phyloP scores from a whole-genome alignment of 1,140 invertebrate genomes.

The Vollenhovia emeryi region DNA sequence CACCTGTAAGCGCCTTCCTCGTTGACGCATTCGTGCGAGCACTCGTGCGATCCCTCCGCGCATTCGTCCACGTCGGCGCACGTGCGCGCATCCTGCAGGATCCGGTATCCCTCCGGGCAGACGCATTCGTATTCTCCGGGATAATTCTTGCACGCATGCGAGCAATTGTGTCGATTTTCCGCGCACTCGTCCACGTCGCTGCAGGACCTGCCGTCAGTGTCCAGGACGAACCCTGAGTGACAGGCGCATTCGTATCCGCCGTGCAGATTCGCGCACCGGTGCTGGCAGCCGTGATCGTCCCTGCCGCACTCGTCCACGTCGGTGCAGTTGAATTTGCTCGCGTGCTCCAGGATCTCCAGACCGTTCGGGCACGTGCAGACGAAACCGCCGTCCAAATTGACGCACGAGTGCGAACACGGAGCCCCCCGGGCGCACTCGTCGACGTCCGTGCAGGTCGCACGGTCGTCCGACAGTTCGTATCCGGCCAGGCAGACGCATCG shows the following conservation, averaged over 20 bases:
- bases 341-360: conserved; percentile 80
- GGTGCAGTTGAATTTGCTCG: conserved; percentile 87
- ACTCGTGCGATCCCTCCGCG: conserved; percentile 84
- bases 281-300: conserved; percentile 85
- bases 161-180: conserved; percentile 81
- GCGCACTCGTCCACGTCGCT: conserved; percentile 86
- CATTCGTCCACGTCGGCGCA: conserved; percentile 88
- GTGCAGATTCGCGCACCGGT: conserved; percentile 82
- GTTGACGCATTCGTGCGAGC: conserved; percentile 86
- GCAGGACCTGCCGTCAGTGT: conserved; percentile 78
- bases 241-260: conserved; percentile 1
- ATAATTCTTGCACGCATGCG: conserved; percentile 88
- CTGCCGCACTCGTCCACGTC: conserved; percentile 87
- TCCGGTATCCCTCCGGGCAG: conserved; percentile 87
- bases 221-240: not conserved
- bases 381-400: conserved; percentile 90
- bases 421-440: conserved; percentile 87
- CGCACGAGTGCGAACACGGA: conserved; percentile 84
- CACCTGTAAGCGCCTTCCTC: conserved; percentile 85
- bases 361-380: conserved; percentile 89
- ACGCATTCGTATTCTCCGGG: conserved; percentile 88
- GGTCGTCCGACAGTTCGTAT: conserved; percentile 82
- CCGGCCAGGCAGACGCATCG: conserved; percentile 88
- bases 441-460: conserved; percentile 87
- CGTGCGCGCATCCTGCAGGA: conserved; percentile 82